Evolutionary conservation across 2,888 invertebrate genomes (phyloP).

Genomic region (Tuberolachnus salignus): DNA sequence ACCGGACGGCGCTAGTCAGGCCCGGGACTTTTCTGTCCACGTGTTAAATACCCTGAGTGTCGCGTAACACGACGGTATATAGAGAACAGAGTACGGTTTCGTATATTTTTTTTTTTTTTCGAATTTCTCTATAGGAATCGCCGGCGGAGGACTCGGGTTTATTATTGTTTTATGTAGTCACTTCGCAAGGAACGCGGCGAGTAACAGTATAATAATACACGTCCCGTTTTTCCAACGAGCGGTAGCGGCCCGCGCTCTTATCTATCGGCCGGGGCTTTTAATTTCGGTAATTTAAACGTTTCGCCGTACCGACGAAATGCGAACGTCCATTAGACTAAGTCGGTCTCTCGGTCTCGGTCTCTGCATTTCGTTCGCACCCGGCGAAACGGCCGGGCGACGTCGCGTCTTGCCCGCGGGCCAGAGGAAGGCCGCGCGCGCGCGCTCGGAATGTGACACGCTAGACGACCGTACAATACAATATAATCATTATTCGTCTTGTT

Average conservation of each 20-base stretch:
- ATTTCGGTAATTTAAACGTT: slow-evolving; percentile 40
- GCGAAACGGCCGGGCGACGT: background rate
- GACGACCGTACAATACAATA: background rate
- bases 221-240: background rate
- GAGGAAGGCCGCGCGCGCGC: background rate
- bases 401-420: background rate
- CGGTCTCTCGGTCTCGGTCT: background rate
- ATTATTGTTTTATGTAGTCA: too few relatives aligned
- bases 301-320: background rate
- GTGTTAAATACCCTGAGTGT: too few relatives aligned
- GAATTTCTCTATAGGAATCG: too few relatives aligned
- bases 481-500: slow-evolving; percentile 18
- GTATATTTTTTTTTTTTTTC: too few relatives aligned
- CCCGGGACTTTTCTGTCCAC: too few relatives aligned
- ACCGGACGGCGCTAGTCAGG: too few relatives aligned
- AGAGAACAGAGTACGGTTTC: too few relatives aligned
- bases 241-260: background rate
- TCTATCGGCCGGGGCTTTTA: background rate
- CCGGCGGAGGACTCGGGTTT: too few relatives aligned
- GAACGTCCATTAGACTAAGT: slow-evolving; percentile 17
- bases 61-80: too few relatives aligned
- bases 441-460: background rate
- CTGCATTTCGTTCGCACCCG: too few relatives aligned
- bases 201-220: too few relatives aligned
- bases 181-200: too few relatives aligned